A percentile compares a stretch with the other conserved stretches of the same genome.
Conservation (phyloP, 2,113 vertebrate genomes). For the Leucopsar rothschildi region DNA sequence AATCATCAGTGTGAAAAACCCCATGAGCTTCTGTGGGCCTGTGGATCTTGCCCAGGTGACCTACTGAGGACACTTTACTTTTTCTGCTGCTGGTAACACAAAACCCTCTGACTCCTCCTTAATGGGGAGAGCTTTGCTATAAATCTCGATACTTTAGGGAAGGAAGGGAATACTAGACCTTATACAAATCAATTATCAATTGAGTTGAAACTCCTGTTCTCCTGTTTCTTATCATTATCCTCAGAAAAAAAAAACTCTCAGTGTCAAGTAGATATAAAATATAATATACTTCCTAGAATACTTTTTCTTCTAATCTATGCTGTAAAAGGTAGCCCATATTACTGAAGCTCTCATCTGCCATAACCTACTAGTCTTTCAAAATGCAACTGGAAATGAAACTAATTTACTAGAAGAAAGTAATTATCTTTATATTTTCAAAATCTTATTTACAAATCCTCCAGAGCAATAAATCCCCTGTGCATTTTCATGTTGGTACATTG, state of each 20-base stretch:
- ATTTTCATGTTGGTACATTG: background rate
- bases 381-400: background rate
- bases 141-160: background rate
- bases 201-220: background rate
- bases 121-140: background rate
- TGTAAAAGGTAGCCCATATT: background rate
- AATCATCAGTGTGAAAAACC: background rate
- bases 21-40: background rate
- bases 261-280: background rate
- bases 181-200: background rate
- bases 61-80: background rate
- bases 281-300: background rate
- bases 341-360: background rate
- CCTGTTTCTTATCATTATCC: background rate
- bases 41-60: background rate
- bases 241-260: background rate
- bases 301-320: background rate
- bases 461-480: background rate
- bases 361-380: background rate
- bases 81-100: background rate
- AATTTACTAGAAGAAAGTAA: background rate
- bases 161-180: background rate
- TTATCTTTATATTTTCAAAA: background rate
- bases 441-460: background rate
- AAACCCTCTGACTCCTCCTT: background rate